phyloP scores from a whole-genome alignment of 2,888 invertebrate genomes.

The Volucella zonaria region DNA sequence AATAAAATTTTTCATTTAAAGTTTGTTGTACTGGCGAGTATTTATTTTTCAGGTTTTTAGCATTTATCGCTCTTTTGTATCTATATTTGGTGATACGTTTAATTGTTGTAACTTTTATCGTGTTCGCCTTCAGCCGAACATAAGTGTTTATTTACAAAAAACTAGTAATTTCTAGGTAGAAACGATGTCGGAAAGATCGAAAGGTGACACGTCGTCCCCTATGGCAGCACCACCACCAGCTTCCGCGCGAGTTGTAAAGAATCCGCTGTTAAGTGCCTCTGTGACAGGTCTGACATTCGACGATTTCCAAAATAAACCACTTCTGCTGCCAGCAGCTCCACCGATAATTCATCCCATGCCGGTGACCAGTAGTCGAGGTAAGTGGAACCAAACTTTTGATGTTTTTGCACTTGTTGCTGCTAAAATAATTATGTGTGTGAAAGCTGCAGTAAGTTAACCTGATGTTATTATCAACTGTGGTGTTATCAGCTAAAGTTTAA shows the following conservation, averaged over 20 bases:
- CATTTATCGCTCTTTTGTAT: slow-evolving; percentile 17
- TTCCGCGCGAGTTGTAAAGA: slow-evolving; percentile 83
- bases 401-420: slow-evolving; percentile 58
- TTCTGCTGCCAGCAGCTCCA: slow-evolving; percentile 87
- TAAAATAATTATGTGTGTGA: background rate
- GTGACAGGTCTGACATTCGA: slow-evolving; percentile 89
- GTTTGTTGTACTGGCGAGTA: slow-evolving; percentile 23
- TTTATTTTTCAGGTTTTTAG: slow-evolving; percentile 8
- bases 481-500: slow-evolving; percentile 24
- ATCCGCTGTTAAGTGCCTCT: slow-evolving; percentile 89
- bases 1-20: slow-evolving; percentile 34
- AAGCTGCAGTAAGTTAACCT: slow-evolving; percentile 6
- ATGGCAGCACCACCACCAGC: slow-evolving; percentile 75
- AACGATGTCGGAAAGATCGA: slow-evolving; percentile 81
- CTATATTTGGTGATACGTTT: slow-evolving; percentile 9
- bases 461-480: slow-evolving; percentile 15
- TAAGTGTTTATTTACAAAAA: background rate
- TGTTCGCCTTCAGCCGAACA: background rate
- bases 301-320: slow-evolving; percentile 88
- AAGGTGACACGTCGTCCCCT: slow-evolving; percentile 82
- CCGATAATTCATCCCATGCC: slow-evolving; percentile 77
- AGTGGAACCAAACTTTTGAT: slow-evolving; percentile 27
- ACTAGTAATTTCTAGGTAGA: slow-evolving; percentile 5
- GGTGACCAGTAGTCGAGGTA: slow-evolving; percentile 59
- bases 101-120: background rate